These are phyloP conservation scores for Pagrus major DNA, from an alignment of 2,113 vertebrate genomes.

Conservation along the genomic window DNA sequence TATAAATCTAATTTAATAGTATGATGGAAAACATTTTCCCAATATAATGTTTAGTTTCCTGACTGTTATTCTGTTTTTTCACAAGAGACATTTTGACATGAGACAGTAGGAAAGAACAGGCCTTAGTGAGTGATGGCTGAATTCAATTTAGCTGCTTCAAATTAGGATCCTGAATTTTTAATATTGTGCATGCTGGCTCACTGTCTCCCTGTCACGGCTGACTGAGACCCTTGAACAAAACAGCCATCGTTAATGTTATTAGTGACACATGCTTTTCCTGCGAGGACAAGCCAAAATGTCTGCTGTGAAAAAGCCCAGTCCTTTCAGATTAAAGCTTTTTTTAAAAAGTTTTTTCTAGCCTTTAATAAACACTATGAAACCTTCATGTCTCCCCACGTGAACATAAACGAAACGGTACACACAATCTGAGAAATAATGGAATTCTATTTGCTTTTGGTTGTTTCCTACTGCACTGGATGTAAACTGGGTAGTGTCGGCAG, in stretches of 20 bases:
- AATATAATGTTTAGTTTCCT: not conserved
- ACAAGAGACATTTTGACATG: not conserved
- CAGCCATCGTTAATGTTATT: not conserved
- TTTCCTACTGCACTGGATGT: no score
- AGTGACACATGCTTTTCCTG: not conserved
- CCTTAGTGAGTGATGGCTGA: not conserved
- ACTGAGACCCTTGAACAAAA: not conserved
- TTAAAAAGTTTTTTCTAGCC: not conserved
- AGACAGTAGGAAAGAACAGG: not conserved
- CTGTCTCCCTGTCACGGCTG: not conserved
- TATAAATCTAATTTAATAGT: not conserved
- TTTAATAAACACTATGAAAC: not conserved
- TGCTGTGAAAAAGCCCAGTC: not conserved
- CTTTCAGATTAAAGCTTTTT: not conserved
- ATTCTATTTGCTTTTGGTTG: no score
- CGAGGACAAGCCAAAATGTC: not conserved
- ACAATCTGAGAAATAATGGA: no score
- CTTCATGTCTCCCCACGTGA: no score
- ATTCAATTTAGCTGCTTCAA: not conserved
- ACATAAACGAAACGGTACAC: no score
- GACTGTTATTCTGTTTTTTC: not conserved
- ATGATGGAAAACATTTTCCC: not conserved
- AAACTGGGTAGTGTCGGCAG: no score
- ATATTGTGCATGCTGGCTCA: no score
- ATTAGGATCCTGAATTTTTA: no score